These are phyloP conservation scores for Maniola jurtina DNA, from an alignment of 1,140 invertebrate species.

Conservation along the genomic window DNA sequence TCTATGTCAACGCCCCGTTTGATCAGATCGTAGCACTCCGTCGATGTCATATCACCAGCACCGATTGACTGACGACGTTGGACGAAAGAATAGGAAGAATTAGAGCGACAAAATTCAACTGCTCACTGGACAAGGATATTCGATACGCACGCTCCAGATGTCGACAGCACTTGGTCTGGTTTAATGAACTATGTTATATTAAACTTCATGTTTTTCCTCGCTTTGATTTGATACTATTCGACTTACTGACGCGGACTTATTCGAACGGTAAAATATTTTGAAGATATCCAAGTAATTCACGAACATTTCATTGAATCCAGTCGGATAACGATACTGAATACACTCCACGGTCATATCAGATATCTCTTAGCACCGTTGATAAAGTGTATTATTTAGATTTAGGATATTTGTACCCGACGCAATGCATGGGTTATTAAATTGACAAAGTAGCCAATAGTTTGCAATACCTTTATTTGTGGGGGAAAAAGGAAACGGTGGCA, in stretches of 20 bases:
- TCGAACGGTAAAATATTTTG: slow-evolving; percentile 7
- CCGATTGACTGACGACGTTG: slow-evolving; percentile 48
- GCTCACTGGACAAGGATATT: slow-evolving; percentile 69
- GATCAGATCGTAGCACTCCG: slow-evolving; percentile 75
- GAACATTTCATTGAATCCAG: slow-evolving; percentile 19
- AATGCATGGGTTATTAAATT: too few relatives aligned
- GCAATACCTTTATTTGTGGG: slow-evolving; percentile 34
- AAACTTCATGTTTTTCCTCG: slow-evolving; percentile 20
- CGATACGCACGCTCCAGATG: slow-evolving; percentile 70
- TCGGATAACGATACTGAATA: slow-evolving; percentile 26
- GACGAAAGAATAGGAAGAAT: slow-evolving; percentile 64
- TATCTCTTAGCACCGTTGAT: slow-evolving; percentile 24
- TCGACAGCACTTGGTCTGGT: slow-evolving; percentile 61
- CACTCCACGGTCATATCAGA: slow-evolving; percentile 35
- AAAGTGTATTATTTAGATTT: slow-evolving; percentile 3
- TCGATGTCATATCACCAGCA: slow-evolving; percentile 72
- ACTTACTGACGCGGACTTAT: neutral
- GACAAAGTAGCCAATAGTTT: slow-evolving; percentile 41
- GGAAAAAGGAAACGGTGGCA: slow-evolving; percentile 50
- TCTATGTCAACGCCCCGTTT: slow-evolving; percentile 70
- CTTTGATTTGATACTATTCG: neutral
- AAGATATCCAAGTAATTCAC: slow-evolving; percentile 16
- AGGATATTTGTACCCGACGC: neutral
- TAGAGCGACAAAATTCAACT: slow-evolving; percentile 74
- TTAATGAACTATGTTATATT: slow-evolving; percentile 38